Conservation (phyloP, 35 echinoderm and acorn worm genomes). For the Strongylocentrotus purpuratus region DNA sequence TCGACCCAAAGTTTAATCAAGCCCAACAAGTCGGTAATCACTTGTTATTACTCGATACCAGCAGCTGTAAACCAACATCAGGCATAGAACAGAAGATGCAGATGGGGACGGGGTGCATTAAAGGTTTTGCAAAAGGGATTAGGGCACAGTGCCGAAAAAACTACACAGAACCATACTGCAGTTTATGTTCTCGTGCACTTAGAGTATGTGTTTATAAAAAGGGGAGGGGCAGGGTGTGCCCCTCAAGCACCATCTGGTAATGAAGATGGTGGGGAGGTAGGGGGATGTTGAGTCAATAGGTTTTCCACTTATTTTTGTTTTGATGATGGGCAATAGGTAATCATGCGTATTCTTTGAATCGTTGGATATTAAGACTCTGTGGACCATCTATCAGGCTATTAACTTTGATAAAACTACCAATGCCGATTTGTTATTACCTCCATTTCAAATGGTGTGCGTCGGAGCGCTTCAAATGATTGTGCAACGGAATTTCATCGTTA, state of each 20-base stretch:
- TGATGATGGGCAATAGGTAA: neutral
- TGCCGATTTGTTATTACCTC: neutral
- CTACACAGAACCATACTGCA: too few relatives aligned
- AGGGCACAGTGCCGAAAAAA: too few relatives aligned
- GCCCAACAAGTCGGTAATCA: constrained; percentile 18
- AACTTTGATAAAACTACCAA: neutral
- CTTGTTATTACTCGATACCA: neutral
- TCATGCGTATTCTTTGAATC: neutral
- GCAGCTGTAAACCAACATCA: neutral
- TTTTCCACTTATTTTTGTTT: too few relatives aligned
- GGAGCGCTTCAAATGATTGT: too few relatives aligned
- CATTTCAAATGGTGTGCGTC: too few relatives aligned
- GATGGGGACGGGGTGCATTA: neutral
- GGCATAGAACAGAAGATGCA: neutral
- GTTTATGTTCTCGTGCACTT: too few relatives aligned
- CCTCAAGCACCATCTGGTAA: too few relatives aligned
- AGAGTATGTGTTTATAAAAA: too few relatives aligned
- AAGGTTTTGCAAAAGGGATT: too few relatives aligned
- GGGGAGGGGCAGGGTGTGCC: neutral
- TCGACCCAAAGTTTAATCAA: constrained; percentile 14
- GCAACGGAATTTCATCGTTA: too few relatives aligned
- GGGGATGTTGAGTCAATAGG: too few relatives aligned
- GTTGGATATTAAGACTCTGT: neutral
- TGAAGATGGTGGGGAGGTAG: too few relatives aligned
- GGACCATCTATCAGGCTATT: neutral